A percentile compares a stretch with the other conserved stretches of the same genome.
Evolutionary conservation across 2,888 invertebrate species (phyloP).

Genomic region (Drepana falcataria): DNA sequence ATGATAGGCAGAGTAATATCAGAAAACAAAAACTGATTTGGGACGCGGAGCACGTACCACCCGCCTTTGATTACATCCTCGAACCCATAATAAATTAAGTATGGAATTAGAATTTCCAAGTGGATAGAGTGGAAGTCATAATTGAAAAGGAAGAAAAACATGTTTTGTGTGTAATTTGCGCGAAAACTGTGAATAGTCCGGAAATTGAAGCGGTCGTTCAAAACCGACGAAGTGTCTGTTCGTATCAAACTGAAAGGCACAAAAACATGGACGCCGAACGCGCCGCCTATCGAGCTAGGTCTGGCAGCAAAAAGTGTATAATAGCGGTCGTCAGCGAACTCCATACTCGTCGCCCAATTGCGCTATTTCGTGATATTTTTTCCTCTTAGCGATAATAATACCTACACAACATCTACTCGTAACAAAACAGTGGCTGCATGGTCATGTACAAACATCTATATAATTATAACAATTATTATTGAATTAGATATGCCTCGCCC

Average conservation of each 20-base stretch:
- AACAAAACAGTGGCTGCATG: slow-evolving; percentile 37
- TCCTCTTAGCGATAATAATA: slow-evolving; percentile 61
- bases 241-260: slow-evolving; percentile 42
- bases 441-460: slow-evolving; percentile 34
- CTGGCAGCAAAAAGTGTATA: slow-evolving; percentile 62
- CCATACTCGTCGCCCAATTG: slow-evolving; percentile 46
- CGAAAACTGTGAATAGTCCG: slow-evolving; percentile 33
- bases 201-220: slow-evolving; percentile 48
- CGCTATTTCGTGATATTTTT: slow-evolving; percentile 67
- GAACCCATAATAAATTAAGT: background rate
- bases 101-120: background rate
- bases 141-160: background rate
- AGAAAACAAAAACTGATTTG: slow-evolving; percentile 25
- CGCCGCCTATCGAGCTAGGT: slow-evolving; percentile 36
- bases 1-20: slow-evolving; percentile 26
- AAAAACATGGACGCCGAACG: slow-evolving; percentile 53
- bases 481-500: slow-evolving; percentile 19
- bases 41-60: slow-evolving; percentile 14
- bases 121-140: background rate
- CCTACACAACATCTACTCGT: slow-evolving; percentile 34
- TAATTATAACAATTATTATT: slow-evolving; percentile 32
- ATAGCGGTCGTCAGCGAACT: slow-evolving; percentile 42
- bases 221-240: slow-evolving; percentile 54
- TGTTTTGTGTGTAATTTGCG: slow-evolving; percentile 33
- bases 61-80: slow-evolving; percentile 6